Evolutionary conservation across 2,113 vertebrate genomes (phyloP).

Genomic region (Rhadina sibilatrix): DNA sequence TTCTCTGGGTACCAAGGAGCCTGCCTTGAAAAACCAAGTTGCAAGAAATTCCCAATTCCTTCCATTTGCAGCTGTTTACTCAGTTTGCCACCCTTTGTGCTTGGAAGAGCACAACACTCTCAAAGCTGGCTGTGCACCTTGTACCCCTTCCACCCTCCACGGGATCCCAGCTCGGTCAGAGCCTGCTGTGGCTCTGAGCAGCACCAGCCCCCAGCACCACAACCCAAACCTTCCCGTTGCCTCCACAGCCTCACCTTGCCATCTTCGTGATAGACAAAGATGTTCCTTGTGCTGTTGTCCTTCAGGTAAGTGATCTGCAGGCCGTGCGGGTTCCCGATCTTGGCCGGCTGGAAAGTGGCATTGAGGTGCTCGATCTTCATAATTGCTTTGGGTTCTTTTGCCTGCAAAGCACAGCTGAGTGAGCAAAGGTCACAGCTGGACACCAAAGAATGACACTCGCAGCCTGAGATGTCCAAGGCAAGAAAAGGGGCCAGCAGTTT

Average conservation of each 20-base stretch:
- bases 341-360: constrained; percentile 90
- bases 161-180: neutral
- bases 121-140: neutral
- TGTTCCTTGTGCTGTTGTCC: constrained; percentile 96
- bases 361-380: constrained; percentile 93
- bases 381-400: constrained; percentile 92
- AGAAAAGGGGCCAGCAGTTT: too few relatives aligned
- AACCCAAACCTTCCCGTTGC: neutral
- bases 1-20: fast-evolving
- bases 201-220: neutral
- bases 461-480: too few relatives aligned
- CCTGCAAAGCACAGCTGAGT: constrained; percentile 72
- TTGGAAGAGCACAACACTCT: fast-evolving
- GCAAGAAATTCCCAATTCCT: neutral
- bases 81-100: neutral
- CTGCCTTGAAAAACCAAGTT: neutral
- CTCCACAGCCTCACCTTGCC: constrained; percentile 81
- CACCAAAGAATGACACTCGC: too few relatives aligned
- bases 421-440: neutral
- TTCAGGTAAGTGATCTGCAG: constrained; percentile 95
- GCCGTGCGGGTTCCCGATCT: constrained; percentile 88
- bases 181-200: neutral
- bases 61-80: neutral
- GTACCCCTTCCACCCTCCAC: neutral
- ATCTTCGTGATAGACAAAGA: constrained; percentile 95